A percentile compares a stretch with the other conserved stretches of the same genome.
Evolutionary conservation across 2,797 vertebrate genomes (phyloP).

Genomic region (Phrynocephalus vlangalii): DNA sequence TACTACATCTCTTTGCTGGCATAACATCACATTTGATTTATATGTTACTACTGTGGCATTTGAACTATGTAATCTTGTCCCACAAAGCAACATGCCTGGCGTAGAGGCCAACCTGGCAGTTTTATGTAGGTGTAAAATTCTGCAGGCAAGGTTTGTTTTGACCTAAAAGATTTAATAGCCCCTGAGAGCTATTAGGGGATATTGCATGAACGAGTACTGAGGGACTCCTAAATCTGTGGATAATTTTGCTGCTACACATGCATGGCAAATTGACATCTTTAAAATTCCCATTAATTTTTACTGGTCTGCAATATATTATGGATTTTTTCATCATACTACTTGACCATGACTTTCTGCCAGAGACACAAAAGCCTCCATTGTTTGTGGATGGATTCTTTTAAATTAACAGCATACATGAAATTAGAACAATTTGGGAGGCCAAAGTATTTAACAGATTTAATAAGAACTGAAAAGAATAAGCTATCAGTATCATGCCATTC

Average conservation of each 20-base stretch:
- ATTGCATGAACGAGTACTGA: slow-evolving; percentile 68
- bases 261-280: slow-evolving; percentile 66
- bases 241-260: slow-evolving; percentile 69
- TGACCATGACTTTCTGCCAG: slow-evolving; percentile 30
- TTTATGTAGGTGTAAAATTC: slow-evolving; percentile 60
- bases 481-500: too few relatives aligned
- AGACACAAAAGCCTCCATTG: slow-evolving; percentile 19
- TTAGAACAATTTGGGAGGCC: background rate
- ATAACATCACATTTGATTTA: slow-evolving; percentile 26
- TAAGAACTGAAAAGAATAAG: background rate
- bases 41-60: slow-evolving; percentile 3
- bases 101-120: slow-evolving; percentile 32
- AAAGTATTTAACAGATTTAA: slow-evolving; percentile 7
- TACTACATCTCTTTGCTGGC: background rate
- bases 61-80: slow-evolving; percentile 17
- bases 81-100: slow-evolving; percentile 10
- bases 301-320: slow-evolving; percentile 61
- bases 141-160: slow-evolving; percentile 60
- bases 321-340: slow-evolving; percentile 38
- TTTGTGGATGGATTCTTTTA: slow-evolving; percentile 5
- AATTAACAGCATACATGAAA: slow-evolving; percentile 9
- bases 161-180: slow-evolving; percentile 68
- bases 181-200: slow-evolving; percentile 68
- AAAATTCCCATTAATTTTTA: slow-evolving; percentile 64
- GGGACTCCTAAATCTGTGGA: slow-evolving; percentile 68